A percentile compares a stretch with the other conserved stretches of the same genome.
phyloP scores from a whole-genome alignment of 2,797 vertebrate species.

The Danio albolineatus region DNA sequence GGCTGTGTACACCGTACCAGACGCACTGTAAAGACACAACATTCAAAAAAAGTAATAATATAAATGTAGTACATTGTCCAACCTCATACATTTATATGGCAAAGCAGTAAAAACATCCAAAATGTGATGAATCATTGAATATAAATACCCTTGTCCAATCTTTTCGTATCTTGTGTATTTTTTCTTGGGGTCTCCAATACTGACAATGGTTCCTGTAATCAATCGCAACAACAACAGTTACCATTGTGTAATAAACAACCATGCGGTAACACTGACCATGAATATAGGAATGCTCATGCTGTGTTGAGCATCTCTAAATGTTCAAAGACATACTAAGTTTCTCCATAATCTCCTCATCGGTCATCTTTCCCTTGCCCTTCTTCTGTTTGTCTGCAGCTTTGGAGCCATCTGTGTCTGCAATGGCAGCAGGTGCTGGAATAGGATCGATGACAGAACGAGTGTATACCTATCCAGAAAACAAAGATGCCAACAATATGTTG shows the following conservation, averaged over 20 bases:
- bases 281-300: not conserved
- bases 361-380: constrained; percentile 95
- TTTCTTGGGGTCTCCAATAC: constrained; percentile 98
- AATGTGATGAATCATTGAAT: not conserved
- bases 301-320: not conserved
- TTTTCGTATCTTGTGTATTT: constrained; percentile 98
- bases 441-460: constrained; percentile 95
- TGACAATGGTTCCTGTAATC: constrained; percentile 89
- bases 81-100: too few species aligned
- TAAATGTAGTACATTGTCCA: too few species aligned
- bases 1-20: constrained; percentile 97
- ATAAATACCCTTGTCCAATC: constrained; percentile 96
- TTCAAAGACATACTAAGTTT: constrained; percentile 86
- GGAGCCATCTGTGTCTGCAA: constrained; percentile 78
- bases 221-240: constrained; percentile 19
- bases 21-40: constrained; percentile 81
- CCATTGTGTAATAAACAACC: not conserved
- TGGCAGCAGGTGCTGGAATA: constrained; percentile 80
- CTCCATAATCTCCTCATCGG: constrained; percentile 98
- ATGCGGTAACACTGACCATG: not conserved
- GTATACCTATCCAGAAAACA: constrained; percentile 81
- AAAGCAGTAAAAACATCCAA: not conserved
- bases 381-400: constrained; percentile 88
- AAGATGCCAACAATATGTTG: not conserved
- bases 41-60: constrained; percentile 3